phyloP scores from a whole-genome alignment of 2,797 vertebrate genomes.

The Eulemur albifrons region DNA sequence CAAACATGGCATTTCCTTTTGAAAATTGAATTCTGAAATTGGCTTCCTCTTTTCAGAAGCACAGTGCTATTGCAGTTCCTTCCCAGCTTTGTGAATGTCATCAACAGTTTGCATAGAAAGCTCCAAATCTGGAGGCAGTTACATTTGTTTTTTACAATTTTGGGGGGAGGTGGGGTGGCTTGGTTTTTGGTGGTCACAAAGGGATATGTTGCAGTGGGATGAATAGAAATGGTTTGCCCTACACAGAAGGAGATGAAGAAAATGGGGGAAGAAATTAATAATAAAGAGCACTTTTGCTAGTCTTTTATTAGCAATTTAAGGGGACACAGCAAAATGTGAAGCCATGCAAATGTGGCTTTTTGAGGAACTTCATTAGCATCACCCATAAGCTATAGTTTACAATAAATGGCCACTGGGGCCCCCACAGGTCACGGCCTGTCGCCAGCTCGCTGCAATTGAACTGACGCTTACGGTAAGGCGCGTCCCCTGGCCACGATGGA shows the following conservation, averaged over 20 bases:
- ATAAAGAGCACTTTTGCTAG: not conserved
- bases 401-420: not conserved
- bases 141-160: not conserved
- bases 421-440: not conserved
- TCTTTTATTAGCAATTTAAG: not conserved
- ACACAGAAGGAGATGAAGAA: not conserved
- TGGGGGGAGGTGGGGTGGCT: not conserved
- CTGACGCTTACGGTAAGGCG: not conserved
- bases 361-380: constrained; percentile 26
- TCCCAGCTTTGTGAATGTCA: constrained; percentile 42
- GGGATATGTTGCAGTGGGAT: not conserved
- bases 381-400: not conserved
- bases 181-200: not conserved
- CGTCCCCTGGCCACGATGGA: not conserved
- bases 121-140: constrained; percentile 18
- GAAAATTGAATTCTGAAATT: constrained; percentile 63
- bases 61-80: not conserved
- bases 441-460: not conserved
- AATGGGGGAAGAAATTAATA: not conserved
- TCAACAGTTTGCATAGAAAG: constrained; percentile 42
- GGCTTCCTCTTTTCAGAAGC: constrained; percentile 57
- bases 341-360: constrained; percentile 39
- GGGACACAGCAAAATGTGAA: not conserved
- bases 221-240: not conserved
- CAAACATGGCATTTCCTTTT: constrained; percentile 72